phyloP scores from a whole-genome alignment of 2,113 vertebrate species.

The Tupaia chinensis region DNA sequence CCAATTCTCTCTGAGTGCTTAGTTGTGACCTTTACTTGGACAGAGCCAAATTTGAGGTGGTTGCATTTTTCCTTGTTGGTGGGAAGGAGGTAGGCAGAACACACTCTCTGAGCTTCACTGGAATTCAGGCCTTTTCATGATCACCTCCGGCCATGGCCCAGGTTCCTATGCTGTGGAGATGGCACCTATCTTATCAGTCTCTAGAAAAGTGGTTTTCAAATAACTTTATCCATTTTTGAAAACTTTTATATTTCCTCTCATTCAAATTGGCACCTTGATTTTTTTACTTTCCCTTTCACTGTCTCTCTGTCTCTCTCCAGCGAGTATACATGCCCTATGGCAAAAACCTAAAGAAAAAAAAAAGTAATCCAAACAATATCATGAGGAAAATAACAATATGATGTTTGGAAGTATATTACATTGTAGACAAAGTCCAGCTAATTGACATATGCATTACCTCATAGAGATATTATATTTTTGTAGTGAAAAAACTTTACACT shows the following conservation, averaged over 20 bases:
- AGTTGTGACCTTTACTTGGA: background rate
- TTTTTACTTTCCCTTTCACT: no score
- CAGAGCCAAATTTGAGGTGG: fast-evolving
- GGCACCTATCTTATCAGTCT: background rate
- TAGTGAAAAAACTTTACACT: background rate
- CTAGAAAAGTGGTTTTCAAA: background rate
- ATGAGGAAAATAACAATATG: no score
- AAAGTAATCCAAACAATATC: no score
- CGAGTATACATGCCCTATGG: no score
- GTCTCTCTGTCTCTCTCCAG: no score
- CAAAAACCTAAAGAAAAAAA: no score
- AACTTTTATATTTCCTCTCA: background rate
- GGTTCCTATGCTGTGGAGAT: no score
- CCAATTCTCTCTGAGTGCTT: background rate
- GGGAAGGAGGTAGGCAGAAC: background rate
- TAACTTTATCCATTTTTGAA: background rate
- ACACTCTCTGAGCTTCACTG: no score
- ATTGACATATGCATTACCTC: background rate
- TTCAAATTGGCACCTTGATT: background rate
- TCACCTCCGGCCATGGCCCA: fast-evolving
- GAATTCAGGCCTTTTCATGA: fast-evolving
- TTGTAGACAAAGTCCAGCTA: no score
- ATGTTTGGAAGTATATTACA: no score
- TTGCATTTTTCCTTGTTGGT: background rate
- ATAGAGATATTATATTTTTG: background rate